A percentile compares a stretch with the other conserved stretches of the same genome.
These are phyloP conservation scores for Guaruba guarouba DNA, from an alignment of 2,113 vertebrate species.

Conservation along the genomic window DNA sequence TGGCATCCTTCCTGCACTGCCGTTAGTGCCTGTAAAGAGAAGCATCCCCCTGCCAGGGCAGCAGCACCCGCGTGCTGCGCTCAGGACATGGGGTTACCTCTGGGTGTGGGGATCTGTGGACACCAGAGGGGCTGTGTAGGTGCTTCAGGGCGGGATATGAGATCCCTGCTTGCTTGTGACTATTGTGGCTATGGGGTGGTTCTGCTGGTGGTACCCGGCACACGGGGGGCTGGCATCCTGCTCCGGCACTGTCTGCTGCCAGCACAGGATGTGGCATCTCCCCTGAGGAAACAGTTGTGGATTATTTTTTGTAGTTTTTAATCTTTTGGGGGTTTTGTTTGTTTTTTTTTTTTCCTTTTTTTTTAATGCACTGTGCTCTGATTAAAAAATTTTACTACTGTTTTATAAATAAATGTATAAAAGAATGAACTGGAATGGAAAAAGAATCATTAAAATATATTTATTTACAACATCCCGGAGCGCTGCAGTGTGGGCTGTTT, in stretches of 20 bases:
- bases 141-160: accelerated
- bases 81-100: background rate
- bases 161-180: background rate
- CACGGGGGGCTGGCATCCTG: background rate
- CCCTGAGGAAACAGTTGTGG: slow-evolving; percentile 21
- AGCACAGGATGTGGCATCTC: background rate
- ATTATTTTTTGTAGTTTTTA: background rate
- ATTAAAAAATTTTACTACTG: slow-evolving; percentile 74
- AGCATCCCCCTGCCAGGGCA: background rate
- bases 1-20: background rate
- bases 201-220: background rate
- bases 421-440: slow-evolving; percentile 72
- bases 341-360: background rate
- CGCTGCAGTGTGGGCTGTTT: background rate
- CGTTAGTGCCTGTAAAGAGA: background rate
- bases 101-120: accelerated
- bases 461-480: slow-evolving; percentile 62
- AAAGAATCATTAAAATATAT: slow-evolving; percentile 73
- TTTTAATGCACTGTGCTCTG: slow-evolving; percentile 67
- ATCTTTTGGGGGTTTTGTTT: slow-evolving; percentile 20
- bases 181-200: background rate
- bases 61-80: background rate
- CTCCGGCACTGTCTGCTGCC: background rate
- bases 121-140: background rate
- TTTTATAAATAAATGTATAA: slow-evolving; percentile 75